phyloP scores from a whole-genome alignment of 2,797 vertebrate genomes.

The Loris lydekkerianus region DNA sequence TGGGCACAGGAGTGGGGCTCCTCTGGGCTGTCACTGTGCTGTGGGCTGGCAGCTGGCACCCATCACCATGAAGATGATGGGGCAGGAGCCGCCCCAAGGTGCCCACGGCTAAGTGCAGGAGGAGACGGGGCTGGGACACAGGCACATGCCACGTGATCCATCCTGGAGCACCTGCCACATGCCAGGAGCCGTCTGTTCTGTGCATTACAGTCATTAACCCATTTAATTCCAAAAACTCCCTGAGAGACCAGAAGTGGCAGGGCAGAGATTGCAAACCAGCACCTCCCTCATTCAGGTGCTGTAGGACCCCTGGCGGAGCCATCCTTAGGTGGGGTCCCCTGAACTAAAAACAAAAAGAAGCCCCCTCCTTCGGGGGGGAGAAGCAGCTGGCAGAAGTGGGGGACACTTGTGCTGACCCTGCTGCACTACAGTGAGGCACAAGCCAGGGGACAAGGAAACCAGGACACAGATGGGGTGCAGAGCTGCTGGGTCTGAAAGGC shows the following conservation, averaged over 20 bases:
- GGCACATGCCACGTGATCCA: neutral
- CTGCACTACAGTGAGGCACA: neutral
- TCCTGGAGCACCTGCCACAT: neutral
- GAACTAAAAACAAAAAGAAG: neutral
- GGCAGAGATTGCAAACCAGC: neutral
- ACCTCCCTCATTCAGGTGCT: neutral
- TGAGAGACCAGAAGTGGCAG: neutral
- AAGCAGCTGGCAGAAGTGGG: neutral
- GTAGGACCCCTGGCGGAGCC: too few relatives aligned
- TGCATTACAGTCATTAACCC: neutral
- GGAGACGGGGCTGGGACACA: neutral
- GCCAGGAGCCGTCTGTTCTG: conserved; percentile 55
- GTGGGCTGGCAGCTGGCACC: neutral
- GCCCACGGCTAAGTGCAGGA: neutral
- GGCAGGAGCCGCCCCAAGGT: neutral
- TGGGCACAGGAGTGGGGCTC: fast-evolving
- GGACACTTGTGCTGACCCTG: neutral
- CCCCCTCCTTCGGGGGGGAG: too few relatives aligned
- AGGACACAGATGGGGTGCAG: neutral
- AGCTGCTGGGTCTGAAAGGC: neutral
- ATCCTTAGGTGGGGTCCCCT: neutral
- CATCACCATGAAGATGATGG: neutral
- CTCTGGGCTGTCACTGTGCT: neutral
- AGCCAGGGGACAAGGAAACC: neutral
- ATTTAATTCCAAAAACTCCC: neutral